Evolutionary conservation across 2,888 invertebrate genomes (phyloP), one percentile per base, ranked within the genome.

Genomic region (Macrophya annulata): DNA sequence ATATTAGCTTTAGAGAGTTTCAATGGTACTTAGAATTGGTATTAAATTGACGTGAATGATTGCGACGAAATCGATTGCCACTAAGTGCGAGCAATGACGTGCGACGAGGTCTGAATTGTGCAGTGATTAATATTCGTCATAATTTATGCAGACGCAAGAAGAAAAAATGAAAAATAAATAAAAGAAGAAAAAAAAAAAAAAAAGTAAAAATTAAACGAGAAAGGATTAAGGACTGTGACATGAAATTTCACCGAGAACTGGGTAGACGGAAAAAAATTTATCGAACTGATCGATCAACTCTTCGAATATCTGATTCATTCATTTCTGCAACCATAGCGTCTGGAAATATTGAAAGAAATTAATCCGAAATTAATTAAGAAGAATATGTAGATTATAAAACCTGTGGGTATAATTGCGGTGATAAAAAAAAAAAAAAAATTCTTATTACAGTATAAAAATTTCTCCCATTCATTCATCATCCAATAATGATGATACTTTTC

Each of bases 291-390:
- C 17, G 1, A 51, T 51, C n/a, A 17, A 17, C 51, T 62, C 3
- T 62, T 62, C 25, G 25, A 25, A 62, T 62, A 62, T 25, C 21
- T 55, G n/a, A 55, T 55, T 55, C n/a, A 55, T n/a, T 55, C 62
- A 37, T 17, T 68, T 68, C 37, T 37, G 17, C 68, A 68, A 68
- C 37, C 17, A 68, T 37, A 37, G 68, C 68, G 68, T 68, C 37
- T 68, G 68, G 62, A 37, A 25, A 68, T 31, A 31, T 37, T 6
- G 17, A 17, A 68, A 17, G 37, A 68, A 15, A 37, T 31, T 68
- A 37, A 68, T 68, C 68, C 37, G 68, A 12, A 68, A 10, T 37
- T 31, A 68, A 68, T 68, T 12, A 68, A 68, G 17, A 12, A 3
- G 21, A 8, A 21, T 62, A 21, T 62, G n/a, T n/a, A n/a, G n/a